These are phyloP conservation scores for Meles meles DNA, from an alignment of 2,113 vertebrate genomes.

Conservation along the genomic window DNA sequence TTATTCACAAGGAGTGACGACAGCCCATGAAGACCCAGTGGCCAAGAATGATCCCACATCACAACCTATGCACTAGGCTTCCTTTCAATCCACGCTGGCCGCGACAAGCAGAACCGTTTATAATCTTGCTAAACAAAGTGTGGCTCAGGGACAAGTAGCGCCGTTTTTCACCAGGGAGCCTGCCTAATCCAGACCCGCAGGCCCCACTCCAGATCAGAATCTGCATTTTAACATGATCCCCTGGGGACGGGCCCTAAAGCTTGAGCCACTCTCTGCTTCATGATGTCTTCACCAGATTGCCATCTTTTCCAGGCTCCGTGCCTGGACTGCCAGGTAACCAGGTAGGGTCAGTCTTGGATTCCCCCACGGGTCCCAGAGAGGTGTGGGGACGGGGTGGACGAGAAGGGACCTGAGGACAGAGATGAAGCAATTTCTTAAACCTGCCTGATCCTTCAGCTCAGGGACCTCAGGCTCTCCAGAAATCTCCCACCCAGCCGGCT, in stretches of 20 bases:
- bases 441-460: background rate
- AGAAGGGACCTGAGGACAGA: background rate
- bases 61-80: background rate
- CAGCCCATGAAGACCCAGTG: background rate
- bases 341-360: background rate
- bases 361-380: background rate
- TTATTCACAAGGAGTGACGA: background rate
- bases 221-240: background rate
- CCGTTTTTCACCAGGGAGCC: background rate
- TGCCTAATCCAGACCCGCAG: background rate
- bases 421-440: background rate
- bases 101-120: too few relatives aligned
- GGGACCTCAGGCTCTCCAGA: background rate
- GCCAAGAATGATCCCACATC: background rate
- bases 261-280: background rate
- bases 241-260: background rate
- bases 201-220: background rate
- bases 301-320: background rate
- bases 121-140: background rate
- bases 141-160: background rate
- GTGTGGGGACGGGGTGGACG: fast-evolving
- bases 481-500: slow-evolving; percentile 49
- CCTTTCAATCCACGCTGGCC: fast-evolving
- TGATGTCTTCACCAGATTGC: background rate
- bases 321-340: background rate